Conservation (phyloP, 2,888 invertebrate species). For the Calephelis perditalis region DNA sequence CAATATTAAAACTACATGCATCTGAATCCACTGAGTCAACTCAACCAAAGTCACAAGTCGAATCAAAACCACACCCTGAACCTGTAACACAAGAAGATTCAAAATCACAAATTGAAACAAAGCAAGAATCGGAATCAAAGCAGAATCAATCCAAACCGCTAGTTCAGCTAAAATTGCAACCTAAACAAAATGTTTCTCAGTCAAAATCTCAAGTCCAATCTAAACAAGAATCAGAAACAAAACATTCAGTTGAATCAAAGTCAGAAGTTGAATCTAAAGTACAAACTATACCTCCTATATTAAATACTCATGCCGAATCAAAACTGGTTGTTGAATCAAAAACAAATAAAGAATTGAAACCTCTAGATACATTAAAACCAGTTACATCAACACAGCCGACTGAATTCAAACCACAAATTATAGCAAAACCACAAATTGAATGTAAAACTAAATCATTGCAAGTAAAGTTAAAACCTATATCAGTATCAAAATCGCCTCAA, state of each 20-base stretch:
- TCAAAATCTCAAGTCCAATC: background rate
- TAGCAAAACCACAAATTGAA: background rate
- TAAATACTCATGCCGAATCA: background rate
- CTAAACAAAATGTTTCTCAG: background rate
- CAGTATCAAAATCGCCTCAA: no score
- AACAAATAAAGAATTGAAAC: background rate
- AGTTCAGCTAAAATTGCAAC: background rate
- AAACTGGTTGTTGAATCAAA: background rate
- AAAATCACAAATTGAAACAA: conserved; percentile 1
- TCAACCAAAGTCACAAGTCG: background rate
- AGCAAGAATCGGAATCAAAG: background rate
- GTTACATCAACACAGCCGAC: background rate
- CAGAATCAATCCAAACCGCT: background rate
- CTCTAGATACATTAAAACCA: background rate
- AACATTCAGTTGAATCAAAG: background rate
- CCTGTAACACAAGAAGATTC: background rate
- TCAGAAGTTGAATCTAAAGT: background rate
- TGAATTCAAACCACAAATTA: background rate
- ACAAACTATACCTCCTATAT: background rate
- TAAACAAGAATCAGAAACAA: background rate
- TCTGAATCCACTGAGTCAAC: background rate
- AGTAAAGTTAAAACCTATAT: no score
- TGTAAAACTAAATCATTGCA: no score
- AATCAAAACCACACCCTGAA: background rate
- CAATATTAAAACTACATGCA: background rate